Evolutionary conservation across 2,797 vertebrate genomes (phyloP), one percentile per base, ranked within the genome.

Genomic region (Sardinella longiceps): DNA sequence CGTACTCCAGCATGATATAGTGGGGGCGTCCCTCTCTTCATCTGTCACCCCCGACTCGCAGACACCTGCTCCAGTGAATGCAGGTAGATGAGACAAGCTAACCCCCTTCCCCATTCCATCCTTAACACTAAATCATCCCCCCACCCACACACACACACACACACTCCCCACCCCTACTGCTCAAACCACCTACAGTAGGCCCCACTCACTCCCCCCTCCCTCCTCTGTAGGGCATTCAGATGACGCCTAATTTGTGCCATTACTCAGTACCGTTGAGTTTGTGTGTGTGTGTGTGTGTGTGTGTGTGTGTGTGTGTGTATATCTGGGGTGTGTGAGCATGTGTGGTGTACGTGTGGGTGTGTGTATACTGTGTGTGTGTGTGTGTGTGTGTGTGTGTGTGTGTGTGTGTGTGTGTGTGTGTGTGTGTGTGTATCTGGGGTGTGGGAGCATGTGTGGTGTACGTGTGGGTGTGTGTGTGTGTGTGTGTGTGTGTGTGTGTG

Each of bases 41-140:
- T 87, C 86, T 85, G 86, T 87, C 86, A 87, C 86, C 83, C 70
- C 82, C 46, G 43, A 82, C 84, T 58, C 81, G 81, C 80, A 87
- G 18, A 77, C 74, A 87, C 86, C 70, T 84, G 81, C 70, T 87
- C 81, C 82, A 63, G 81, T 84, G 86, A 28, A 25, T 11, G 81
- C 82, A 81, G 60, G 83, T 58, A 50, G 39, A 45, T 37, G 18
- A 77, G 70, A 77, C 70, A 77, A 7, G 20, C 70, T 39, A 23
- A 23, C 37, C 70, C 20, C 4, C 70, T 9, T 9, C 66, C 33
- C 25, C 60, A 0, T 30, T 25, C 60, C 33, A 37, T 77, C 18
- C 37, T 43, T 37, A 20, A 77, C 70, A 82, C 74, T 87, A 84
- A 85, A 87, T 87, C 86, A 83, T 83, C 37, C 30, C 15, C 66